Percentiles rank a stretch among this genome's conserved stretches.
Evolutionary conservation across 2,113 vertebrate genomes (phyloP).

Genomic region (Colaptes auratus): DNA sequence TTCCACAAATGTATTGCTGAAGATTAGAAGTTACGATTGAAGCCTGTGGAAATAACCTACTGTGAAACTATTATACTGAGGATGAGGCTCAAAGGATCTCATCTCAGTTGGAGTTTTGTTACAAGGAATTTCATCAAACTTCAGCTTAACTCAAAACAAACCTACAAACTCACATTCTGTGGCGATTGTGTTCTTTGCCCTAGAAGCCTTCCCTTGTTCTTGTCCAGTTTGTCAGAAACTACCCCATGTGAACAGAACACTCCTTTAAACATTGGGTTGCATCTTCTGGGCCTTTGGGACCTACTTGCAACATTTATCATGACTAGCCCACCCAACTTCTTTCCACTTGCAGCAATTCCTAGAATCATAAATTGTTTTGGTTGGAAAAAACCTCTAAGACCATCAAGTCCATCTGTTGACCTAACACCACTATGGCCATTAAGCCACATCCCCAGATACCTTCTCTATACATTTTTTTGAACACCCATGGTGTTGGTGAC

Average conservation of each 20-base stretch:
- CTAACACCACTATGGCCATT: no score
- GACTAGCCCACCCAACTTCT: not conserved
- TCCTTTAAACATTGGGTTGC: not conserved
- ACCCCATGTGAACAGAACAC: not conserved
- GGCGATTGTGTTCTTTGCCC: not conserved
- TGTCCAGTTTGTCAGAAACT: not conserved
- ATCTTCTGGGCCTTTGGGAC: not conserved
- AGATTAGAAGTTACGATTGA: not conserved
- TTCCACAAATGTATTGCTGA: not conserved
- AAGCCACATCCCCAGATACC: no score
- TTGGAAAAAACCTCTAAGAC: no score
- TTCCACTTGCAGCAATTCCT: not conserved
- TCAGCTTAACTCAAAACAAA: not conserved
- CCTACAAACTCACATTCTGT: not conserved
- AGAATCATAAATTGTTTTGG: no score
- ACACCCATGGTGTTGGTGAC: no score
- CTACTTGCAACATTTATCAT: not conserved
- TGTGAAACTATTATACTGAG: conserved; percentile 1
- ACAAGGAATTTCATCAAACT: not conserved
- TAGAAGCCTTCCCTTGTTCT: not conserved
- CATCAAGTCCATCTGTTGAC: no score
- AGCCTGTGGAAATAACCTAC: not conserved
- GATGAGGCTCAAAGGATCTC: not conserved
- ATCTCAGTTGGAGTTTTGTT: not conserved
- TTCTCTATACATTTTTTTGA: no score